A percentile compares a stretch with the other conserved stretches of the same genome.
These are phyloP conservation scores for Vanessa atalanta DNA, from an alignment of 1,140 invertebrate genomes.

Conservation along the genomic window DNA sequence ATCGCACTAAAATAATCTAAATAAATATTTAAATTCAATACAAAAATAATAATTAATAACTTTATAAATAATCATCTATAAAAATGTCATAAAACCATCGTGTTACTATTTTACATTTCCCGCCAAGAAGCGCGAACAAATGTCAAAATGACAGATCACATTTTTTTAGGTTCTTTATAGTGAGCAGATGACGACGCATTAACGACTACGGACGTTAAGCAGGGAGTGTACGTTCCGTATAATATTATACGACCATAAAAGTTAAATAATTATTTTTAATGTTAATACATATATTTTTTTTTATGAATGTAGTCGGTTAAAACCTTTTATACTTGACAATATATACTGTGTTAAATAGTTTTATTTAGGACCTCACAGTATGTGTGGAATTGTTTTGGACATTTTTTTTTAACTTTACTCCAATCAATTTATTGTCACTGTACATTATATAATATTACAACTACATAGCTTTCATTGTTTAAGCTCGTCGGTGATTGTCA, in stretches of 20 bases:
- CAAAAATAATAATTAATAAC: conserved; percentile 2
- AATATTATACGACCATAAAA: neutral
- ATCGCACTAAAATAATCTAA: neutral
- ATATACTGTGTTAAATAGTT: too few species aligned
- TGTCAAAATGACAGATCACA: conserved; percentile 23
- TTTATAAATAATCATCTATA: neutral
- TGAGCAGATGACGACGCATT: conserved; percentile 9
- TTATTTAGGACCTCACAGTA: too few species aligned
- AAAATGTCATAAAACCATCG: conserved; percentile 5
- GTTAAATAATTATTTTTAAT: neutral
- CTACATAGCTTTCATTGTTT: too few species aligned
- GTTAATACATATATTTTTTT: too few species aligned
- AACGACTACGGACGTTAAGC: neutral
- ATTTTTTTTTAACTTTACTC: too few species aligned
- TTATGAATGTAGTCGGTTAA: too few species aligned
- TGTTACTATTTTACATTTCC: conserved; percentile 7
- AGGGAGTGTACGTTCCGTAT: neutral
- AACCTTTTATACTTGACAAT: too few species aligned
- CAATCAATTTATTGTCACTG: too few species aligned
- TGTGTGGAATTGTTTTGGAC: too few species aligned
- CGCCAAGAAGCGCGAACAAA: conserved; percentile 13
- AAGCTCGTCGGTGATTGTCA: too few species aligned
- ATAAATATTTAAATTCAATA: neutral
- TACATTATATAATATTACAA: too few species aligned
- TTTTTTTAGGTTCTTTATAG: conserved; percentile 16